phyloP scores from a whole-genome alignment of 2,888 invertebrate genomes.

The Philopedon plagiatum region DNA sequence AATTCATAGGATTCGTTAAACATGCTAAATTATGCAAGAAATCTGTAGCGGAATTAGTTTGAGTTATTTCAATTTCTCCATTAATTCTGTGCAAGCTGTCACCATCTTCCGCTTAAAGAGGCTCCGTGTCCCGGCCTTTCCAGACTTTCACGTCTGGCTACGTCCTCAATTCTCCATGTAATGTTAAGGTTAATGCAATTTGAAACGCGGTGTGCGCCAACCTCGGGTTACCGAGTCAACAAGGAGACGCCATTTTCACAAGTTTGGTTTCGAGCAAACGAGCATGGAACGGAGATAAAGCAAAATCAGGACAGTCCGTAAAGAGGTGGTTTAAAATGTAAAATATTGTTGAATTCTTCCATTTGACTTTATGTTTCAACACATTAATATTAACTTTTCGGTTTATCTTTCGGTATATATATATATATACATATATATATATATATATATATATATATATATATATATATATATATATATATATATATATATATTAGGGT shows the following conservation, averaged over 20 bases:
- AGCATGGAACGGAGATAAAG: constrained; percentile 21
- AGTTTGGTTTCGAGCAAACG: constrained; percentile 53
- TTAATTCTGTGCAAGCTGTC: constrained; percentile 65
- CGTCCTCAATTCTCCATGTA: constrained; percentile 71
- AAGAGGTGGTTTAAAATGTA: constrained; percentile 3
- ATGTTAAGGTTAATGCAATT: constrained; percentile 72
- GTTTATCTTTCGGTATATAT: no score
- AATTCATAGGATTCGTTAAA: constrained; percentile 36
- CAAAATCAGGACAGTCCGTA: constrained; percentile 25
- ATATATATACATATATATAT: no score
- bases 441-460: no score
- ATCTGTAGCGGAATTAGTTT: constrained; percentile 58
- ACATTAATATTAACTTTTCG: no score
- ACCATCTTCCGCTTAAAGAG: constrained; percentile 56
- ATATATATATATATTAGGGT: no score
- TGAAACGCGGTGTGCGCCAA: constrained; percentile 68
- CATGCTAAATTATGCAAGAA: constrained; percentile 53
- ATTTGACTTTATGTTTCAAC: no score
- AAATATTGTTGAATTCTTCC: constrained; percentile 15
- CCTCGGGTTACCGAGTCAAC: constrained; percentile 68
- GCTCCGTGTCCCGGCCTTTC: constrained; percentile 52
- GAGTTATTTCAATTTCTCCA: constrained; percentile 60
- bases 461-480: no score
- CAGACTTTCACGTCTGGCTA: constrained; percentile 69
- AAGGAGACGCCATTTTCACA: constrained; percentile 67